phyloP scores from a whole-genome alignment of 2,888 invertebrate genomes.

The Pilophorus perplexus region DNA sequence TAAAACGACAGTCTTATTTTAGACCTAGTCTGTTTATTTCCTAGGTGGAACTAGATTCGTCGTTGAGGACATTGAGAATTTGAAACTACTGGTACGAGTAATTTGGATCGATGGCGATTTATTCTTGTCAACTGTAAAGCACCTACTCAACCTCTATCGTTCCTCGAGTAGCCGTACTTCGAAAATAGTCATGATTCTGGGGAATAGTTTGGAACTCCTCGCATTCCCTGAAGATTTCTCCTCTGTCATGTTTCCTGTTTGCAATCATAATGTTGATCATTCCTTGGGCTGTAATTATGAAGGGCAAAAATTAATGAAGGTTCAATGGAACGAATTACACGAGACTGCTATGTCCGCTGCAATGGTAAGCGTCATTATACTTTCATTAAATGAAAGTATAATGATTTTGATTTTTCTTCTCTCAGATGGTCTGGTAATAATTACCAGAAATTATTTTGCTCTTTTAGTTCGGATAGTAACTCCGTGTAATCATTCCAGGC shows the following conservation, averaged over 20 bases:
- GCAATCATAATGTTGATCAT: no score
- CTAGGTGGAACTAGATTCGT: constrained; percentile 51
- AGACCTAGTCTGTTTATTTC: no score
- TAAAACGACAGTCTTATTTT: no score
- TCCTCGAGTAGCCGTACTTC: no score
- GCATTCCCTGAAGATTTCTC: constrained; percentile 55
- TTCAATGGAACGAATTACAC: constrained; percentile 62
- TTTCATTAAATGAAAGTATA: no score
- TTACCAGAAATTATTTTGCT: no score
- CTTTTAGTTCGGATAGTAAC: no score
- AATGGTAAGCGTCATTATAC: no score
- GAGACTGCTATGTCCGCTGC: no score
- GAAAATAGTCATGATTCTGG: constrained; percentile 65
- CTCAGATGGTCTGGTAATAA: no score
- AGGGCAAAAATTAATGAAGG: constrained; percentile 65
- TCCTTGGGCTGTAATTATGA: constrained; percentile 71
- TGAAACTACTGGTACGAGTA: constrained; percentile 63
- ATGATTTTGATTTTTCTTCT: no score
- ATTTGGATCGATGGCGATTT: constrained; percentile 65
- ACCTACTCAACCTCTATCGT: constrained; percentile 51
- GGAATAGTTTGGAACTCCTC: constrained; percentile 64
- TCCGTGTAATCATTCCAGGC: no score
- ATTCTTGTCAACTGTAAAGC: constrained; percentile 52
- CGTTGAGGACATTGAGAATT: constrained; percentile 60
- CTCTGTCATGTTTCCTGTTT: constrained; percentile 64